Percentiles rank a stretch among this genome's conserved stretches.
Conservation (phyloP, 2,888 invertebrate species). For the Sinodicranocentrus sp. region DNA sequence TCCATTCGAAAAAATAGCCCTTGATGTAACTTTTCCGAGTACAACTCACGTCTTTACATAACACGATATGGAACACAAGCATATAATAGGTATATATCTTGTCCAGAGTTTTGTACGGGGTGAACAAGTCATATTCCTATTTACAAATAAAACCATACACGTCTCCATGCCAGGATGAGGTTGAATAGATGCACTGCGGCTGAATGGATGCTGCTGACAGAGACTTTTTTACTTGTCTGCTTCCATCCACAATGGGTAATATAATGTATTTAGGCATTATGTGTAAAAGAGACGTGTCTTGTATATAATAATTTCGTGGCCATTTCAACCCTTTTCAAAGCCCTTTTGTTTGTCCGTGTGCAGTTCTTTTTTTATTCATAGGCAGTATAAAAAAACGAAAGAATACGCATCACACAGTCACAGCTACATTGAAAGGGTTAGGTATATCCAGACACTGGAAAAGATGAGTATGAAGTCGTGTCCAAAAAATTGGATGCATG, state of each 20-base stretch:
- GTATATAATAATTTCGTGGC: conserved; percentile 16
- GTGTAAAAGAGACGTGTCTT: neutral
- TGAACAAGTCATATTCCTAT: neutral
- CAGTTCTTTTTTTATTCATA: neutral
- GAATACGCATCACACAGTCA: no score
- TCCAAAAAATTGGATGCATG: neutral
- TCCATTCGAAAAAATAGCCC: conserved; percentile 37
- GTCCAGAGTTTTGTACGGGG: no score
- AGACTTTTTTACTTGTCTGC: neutral
- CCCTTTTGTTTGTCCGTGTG: neutral
- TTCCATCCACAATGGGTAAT: no score
- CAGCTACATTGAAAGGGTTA: no score
- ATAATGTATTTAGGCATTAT: neutral
- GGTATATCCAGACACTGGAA: no score
- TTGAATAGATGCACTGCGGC: conserved; percentile 33
- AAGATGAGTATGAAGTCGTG: neutral
- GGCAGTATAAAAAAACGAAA: neutral
- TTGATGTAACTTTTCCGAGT: no score
- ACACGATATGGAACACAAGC: no score
- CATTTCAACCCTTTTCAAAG: conserved; percentile 47
- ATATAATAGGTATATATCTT: neutral
- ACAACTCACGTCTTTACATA: conserved; percentile 19
- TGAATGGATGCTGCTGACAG: conserved; percentile 30
- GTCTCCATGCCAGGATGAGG: neutral
- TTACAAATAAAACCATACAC: neutral